phyloP scores from a whole-genome alignment of 1,140 invertebrate species.

The Drosophila guanche region DNA sequence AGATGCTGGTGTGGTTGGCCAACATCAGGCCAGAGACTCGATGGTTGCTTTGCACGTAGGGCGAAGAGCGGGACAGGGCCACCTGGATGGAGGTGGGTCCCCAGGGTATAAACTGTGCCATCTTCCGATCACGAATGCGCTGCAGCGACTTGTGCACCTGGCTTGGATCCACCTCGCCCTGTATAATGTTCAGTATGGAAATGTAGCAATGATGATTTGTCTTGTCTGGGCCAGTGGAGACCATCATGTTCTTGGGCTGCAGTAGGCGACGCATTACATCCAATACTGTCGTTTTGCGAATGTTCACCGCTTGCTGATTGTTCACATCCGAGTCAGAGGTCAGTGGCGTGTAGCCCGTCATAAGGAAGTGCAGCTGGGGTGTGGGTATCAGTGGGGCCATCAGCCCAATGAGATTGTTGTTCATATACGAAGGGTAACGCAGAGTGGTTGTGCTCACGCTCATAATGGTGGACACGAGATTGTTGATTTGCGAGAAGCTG shows the following conservation, averaged over 20 bases:
- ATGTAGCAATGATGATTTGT: constrained; percentile 98
- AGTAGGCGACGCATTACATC: constrained; percentile 87
- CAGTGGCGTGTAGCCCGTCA: constrained; percentile 99
- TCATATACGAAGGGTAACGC: constrained; percentile 99
- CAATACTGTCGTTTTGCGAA: constrained; percentile 80
- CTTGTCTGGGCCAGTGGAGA: constrained; percentile 95
- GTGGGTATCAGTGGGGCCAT: constrained; percentile 98
- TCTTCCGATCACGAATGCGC: constrained; percentile 96
- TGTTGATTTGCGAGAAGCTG: constrained; percentile 98
- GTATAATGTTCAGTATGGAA: constrained; percentile 99
- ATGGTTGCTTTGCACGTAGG: constrained; percentile 97
- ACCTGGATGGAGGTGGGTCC: constrained; percentile 99
- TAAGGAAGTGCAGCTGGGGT: constrained; percentile 98
- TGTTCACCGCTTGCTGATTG: constrained; percentile 56
- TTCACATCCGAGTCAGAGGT: constrained; percentile 90
- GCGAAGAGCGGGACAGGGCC: constrained; percentile 96
- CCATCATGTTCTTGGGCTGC: constrained; percentile 99
- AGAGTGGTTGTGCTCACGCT: constrained; percentile 97
- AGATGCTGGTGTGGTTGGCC: constrained; percentile 99
- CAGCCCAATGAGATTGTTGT: constrained; percentile 98
- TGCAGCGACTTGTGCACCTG: constrained; percentile 87
- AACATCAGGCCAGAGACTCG: constrained; percentile 98
- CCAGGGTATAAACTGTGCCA: constrained; percentile 99
- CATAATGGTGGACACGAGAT: constrained; percentile 99
- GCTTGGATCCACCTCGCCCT: constrained; percentile 85